phyloP scores from a whole-genome alignment of 2,888 invertebrate species.

The Ariolimax columbianus region DNA sequence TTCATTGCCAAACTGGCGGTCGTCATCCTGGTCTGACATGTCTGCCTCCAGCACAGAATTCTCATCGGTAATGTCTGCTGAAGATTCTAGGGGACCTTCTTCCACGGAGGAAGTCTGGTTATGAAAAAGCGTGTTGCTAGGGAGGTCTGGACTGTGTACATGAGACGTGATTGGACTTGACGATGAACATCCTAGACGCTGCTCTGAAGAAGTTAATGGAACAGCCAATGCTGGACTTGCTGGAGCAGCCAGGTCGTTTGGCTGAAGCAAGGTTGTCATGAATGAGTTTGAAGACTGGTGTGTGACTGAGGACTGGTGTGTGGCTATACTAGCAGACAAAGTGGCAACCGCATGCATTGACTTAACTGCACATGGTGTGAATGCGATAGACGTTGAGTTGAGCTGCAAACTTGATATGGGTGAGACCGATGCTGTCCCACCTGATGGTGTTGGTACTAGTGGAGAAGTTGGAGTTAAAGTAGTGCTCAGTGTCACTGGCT shows the following conservation, averaged over 20 bases:
- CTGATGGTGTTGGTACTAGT: not conserved
- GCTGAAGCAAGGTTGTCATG: not conserved
- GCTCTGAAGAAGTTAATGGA: not conserved
- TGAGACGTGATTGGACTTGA: not conserved
- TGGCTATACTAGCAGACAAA: not conserved
- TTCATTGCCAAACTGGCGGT: not conserved
- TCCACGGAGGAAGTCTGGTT: not conserved
- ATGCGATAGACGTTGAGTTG: not conserved
- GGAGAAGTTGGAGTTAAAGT: not conserved
- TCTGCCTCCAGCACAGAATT: not conserved
- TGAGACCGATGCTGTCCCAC: not conserved
- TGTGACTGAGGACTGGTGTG: not conserved
- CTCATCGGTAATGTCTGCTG: not conserved
- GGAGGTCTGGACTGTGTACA: not conserved
- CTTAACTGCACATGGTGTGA: not conserved
- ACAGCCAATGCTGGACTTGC: not conserved
- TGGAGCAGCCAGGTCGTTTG: not conserved
- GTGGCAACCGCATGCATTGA: not conserved
- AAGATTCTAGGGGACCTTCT: not conserved
- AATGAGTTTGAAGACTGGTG: not conserved
- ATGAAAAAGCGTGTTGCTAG: not conserved
- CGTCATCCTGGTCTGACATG: conserved; percentile 3
- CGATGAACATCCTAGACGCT: not conserved
- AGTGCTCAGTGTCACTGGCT: not conserved
- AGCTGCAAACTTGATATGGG: not conserved